These are phyloP conservation scores for Pardosa pseudoannulata DNA, from an alignment of 2,888 invertebrate species.

Conservation along the genomic window DNA sequence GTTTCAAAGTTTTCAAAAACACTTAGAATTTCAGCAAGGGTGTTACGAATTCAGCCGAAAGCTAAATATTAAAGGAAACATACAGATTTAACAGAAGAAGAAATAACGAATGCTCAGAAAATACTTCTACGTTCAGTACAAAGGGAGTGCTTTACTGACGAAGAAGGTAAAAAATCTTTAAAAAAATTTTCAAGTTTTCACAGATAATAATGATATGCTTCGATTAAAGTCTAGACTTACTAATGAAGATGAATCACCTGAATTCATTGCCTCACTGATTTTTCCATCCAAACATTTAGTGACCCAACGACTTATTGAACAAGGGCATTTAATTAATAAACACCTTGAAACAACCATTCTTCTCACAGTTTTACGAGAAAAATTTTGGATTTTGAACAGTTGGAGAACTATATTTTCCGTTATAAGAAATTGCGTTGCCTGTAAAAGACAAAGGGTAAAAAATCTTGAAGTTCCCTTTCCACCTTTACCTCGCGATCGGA, in stretches of 20 bases:
- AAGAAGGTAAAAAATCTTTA: not conserved
- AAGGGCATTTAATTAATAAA: not conserved
- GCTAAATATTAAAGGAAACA: not conserved
- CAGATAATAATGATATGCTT: not conserved
- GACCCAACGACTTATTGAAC: not conserved
- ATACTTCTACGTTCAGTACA: not conserved
- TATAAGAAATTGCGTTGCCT: constrained; percentile 2
- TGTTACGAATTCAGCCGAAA: too few species aligned
- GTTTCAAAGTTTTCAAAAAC: too few species aligned
- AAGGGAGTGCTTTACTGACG: constrained; percentile 10
- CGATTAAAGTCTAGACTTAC: constrained; percentile 9
- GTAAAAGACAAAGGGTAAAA: constrained; percentile 13
- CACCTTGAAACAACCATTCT: constrained; percentile 11
- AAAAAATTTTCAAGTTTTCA: not conserved
- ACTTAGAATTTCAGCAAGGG: too few species aligned
- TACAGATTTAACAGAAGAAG: not conserved
- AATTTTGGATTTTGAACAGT: constrained; percentile 21
- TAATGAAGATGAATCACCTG: constrained; percentile 15
- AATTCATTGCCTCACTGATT: not conserved
- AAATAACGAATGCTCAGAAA: not conserved
- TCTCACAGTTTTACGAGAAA: constrained; percentile 2
- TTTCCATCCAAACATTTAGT: constrained; percentile 7
- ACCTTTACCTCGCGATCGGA: too few species aligned
- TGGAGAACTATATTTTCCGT: not conserved
- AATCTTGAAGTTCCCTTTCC: too few species aligned